Conservation (phyloP, 2,888 invertebrate genomes). For the Merodon equestris region DNA sequence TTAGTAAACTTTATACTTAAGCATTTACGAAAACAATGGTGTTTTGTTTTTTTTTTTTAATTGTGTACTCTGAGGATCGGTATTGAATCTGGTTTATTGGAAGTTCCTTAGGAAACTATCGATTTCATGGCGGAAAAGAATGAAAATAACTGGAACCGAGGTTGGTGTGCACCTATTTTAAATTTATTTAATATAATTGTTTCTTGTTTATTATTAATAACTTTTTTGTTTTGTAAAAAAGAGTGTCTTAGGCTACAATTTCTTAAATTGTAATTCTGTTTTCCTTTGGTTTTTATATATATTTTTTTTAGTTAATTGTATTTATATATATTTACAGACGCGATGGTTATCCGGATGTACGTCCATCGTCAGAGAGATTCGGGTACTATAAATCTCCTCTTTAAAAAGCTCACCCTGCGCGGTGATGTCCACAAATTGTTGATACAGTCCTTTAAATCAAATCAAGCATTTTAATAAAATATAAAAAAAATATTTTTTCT, state of each 20-base stretch:
- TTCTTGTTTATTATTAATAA: slow-evolving; percentile 58
- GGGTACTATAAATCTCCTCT: slow-evolving; percentile 78
- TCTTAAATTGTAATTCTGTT: slow-evolving; percentile 69
- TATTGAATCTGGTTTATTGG: slow-evolving; percentile 32
- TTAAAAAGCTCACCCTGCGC: slow-evolving; percentile 78
- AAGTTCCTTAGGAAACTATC: too few relatives aligned
- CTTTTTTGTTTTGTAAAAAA: slow-evolving; percentile 67
- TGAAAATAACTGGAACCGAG: slow-evolving; percentile 20
- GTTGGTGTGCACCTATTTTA: slow-evolving; percentile 38
- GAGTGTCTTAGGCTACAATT: slow-evolving; percentile 70
- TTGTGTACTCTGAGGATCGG: slow-evolving; percentile 39
- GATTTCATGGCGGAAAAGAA: slow-evolving; percentile 18
- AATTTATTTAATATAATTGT: slow-evolving; percentile 53
- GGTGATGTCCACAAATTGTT: slow-evolving; percentile 79
- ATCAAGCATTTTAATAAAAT: background rate
- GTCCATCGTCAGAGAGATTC: slow-evolving; percentile 77
- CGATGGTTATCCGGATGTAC: slow-evolving; percentile 76
- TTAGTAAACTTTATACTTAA: slow-evolving; percentile 55
- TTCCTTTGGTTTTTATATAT: slow-evolving; percentile 65
- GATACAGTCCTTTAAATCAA: slow-evolving; percentile 76
- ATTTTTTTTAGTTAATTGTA: slow-evolving; percentile 63
- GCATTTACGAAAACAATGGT: slow-evolving; percentile 50
- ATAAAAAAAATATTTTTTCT: background rate
- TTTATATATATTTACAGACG: slow-evolving; percentile 75
- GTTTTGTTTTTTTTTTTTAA: slow-evolving; percentile 34